Base-by-base conservation (phyloP, 2,797 vertebrate species). In the Dicrostonyx torquatus region DNA sequence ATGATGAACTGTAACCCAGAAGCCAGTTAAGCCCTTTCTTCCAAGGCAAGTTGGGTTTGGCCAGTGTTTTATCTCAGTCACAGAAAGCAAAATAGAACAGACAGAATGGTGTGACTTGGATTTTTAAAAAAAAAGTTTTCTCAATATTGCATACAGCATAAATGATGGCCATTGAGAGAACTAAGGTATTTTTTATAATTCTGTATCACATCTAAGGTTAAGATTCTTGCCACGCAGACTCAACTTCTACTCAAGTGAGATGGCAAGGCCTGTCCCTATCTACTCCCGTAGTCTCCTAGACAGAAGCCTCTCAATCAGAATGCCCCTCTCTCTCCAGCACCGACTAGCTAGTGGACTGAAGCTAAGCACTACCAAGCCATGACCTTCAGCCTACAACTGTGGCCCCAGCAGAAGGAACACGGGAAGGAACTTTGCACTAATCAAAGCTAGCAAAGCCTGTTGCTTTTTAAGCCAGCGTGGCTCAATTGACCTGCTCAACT, bases 361-460 rank as follows among this genome's bases (percentile, higher is more conserved):
- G 55, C 45, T 50, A 26, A 48, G 72, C 37, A 40, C 24, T 37
- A 26, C 22, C 18, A 37, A 89, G 13, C 40, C 4, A 0, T 68
- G 55, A 66, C 84, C 64, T 78, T 83, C 20, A 8, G 6, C 40
- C 64, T 50, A 26, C 14, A 58, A 29, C 43, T 55, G n/a, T 70
- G 68, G 37, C 84, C 55, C 29, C 0, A 9, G 45, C 45, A 31
- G 77, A 60, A 68, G 60, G 40, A 10, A 9, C 34, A 2, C 6
- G 40, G 75, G 53, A 94, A 75, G 53, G 53, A 34, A n/a, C 84
- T 79, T 8, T 24, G 29, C 12, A 1, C 72, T 83, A 73, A 77
- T 94, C 88, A 89, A 89, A 95, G 93, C 79, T 96, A 93, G 93
- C 79, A 50, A 34, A 26, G 60, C n/a, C 75, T 85, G 34, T 62